Percentiles rank a stretch among this genome's conserved stretches.
Conservation (phyloP, 1,140 invertebrate species). For the Physella acuta region DNA sequence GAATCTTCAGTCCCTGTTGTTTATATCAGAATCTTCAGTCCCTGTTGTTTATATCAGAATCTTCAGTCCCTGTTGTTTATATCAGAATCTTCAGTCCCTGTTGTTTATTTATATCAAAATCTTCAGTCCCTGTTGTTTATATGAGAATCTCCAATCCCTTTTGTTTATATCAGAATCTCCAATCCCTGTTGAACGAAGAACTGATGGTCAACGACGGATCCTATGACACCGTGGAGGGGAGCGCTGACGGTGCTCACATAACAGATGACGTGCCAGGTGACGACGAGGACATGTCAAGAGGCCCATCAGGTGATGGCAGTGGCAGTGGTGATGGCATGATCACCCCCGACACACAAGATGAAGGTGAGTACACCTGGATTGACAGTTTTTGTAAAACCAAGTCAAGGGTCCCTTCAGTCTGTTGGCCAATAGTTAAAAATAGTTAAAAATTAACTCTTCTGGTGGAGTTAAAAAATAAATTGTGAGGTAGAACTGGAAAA, state of each 20-base stretch:
- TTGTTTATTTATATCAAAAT: neutral
- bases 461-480: too few relatives aligned
- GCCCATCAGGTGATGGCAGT: neutral
- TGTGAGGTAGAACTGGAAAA: too few relatives aligned
- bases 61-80: neutral
- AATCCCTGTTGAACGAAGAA: neutral
- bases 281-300: conserved; percentile 5
- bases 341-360: neutral
- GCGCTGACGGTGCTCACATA: neutral
- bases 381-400: too few relatives aligned
- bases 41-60: neutral
- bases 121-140: neutral
- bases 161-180: neutral
- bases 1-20: too few relatives aligned
- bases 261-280: neutral
- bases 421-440: too few relatives aligned
- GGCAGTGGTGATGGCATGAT: neutral
- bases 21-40: too few relatives aligned
- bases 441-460: too few relatives aligned
- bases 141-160: neutral
- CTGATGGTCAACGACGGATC: conserved; percentile 11
- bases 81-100: neutral
- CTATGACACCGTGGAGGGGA: neutral
- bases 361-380: too few relatives aligned
- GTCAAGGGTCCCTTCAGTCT: too few relatives aligned